phyloP scores from a whole-genome alignment of 2,888 invertebrate species.

The Cheilosia pagana region DNA sequence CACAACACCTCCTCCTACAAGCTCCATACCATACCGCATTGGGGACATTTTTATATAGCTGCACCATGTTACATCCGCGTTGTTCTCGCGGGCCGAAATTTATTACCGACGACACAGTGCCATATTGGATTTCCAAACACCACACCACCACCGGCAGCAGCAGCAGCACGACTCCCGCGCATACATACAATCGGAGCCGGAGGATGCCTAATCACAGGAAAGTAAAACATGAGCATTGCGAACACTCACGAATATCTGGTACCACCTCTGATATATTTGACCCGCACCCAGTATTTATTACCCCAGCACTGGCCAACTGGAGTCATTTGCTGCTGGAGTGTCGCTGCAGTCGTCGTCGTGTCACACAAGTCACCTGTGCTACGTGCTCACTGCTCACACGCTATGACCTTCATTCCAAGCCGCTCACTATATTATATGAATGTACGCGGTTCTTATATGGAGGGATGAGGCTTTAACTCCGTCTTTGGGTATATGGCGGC shows the following conservation, averaged over 20 bases:
- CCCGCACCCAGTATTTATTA: conserved; percentile 74
- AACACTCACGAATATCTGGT: conserved; percentile 71
- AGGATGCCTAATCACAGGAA: conserved; percentile 60
- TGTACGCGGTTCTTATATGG: not conserved
- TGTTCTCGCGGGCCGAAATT: conserved; percentile 64
- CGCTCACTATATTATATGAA: conserved; percentile 15
- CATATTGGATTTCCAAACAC: conserved; percentile 70
- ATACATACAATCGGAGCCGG: conserved; percentile 31
- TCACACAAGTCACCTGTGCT: conserved; percentile 75
- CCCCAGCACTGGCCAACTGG: conserved; percentile 68
- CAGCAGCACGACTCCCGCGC: conserved; percentile 72
- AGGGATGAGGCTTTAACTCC: conserved; percentile 7
- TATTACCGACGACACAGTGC: conserved; percentile 65
- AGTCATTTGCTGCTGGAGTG: conserved; percentile 59
- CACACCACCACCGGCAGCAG: conserved; percentile 3
- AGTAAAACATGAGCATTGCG: conserved; percentile 63
- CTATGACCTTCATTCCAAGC: conserved; percentile 72
- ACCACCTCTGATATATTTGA: conserved; percentile 74
- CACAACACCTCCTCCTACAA: conserved; percentile 24
- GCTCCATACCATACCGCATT: conserved; percentile 3
- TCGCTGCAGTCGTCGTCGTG: conserved; percentile 49
- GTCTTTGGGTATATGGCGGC: not conserved
- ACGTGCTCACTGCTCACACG: conserved; percentile 72
- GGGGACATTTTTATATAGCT: conserved; percentile 62
- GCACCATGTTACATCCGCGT: conserved; percentile 68